These are phyloP conservation scores for Elanoides forficatus DNA, from an alignment of 2,113 vertebrate species.

Conservation along the genomic window DNA sequence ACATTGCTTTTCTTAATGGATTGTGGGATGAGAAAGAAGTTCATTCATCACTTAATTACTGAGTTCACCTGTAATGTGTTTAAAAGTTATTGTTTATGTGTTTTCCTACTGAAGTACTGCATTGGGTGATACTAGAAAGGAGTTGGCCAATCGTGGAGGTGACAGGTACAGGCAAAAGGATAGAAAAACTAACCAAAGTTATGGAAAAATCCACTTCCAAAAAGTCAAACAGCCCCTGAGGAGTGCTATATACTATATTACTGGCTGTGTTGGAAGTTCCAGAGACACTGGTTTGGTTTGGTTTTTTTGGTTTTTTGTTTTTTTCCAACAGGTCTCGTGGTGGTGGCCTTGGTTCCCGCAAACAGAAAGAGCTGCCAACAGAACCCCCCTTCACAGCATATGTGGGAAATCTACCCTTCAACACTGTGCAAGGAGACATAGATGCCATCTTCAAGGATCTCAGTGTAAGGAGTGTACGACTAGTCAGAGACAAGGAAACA, in stretches of 20 bases:
- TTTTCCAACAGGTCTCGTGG: conserved; percentile 81
- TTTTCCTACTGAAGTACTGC: not conserved
- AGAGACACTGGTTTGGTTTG: not conserved
- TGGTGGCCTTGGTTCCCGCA: conserved; percentile 81
- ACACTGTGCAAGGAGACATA: conserved; percentile 97
- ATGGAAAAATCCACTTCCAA: not conserved
- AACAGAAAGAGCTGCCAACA: conserved; percentile 94
- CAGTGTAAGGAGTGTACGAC: conserved; percentile 88
- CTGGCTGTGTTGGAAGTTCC: not conserved
- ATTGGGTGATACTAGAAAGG: not conserved
- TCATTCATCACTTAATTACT: not conserved
- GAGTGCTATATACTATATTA: accelerated
- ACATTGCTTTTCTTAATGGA: not conserved
- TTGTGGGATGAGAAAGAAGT: not conserved
- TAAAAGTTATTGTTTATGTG: not conserved
- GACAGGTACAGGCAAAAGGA: not conserved
- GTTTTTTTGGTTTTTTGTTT: not conserved
- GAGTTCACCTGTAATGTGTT: not conserved
- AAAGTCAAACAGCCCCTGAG: not conserved
- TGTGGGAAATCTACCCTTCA: conserved; percentile 95
- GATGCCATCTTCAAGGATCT: conserved; percentile 97
- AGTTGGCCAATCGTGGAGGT: not conserved
- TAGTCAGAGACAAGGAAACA: conserved; percentile 98
- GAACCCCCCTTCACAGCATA: conserved; percentile 98
- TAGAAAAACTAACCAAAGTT: not conserved